phyloP scores from a whole-genome alignment of 2,113 vertebrate species.

The Cyprinus carpio region DNA sequence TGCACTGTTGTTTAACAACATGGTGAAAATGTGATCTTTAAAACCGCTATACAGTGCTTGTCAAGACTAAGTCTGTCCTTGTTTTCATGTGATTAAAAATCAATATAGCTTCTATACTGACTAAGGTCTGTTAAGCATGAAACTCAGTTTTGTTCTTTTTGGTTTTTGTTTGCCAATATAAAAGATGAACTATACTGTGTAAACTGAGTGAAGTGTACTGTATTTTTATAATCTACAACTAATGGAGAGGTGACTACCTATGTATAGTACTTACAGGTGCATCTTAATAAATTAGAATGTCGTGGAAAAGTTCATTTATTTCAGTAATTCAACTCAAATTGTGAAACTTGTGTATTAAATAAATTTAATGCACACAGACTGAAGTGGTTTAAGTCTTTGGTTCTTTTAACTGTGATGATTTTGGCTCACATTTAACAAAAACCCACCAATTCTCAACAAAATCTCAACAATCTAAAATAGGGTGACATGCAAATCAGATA shows the following conservation, averaged over 20 bases:
- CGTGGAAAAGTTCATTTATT: too few species aligned
- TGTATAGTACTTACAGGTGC: neutral
- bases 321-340: too few species aligned
- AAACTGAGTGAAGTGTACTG: neutral
- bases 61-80: neutral
- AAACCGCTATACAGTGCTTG: neutral
- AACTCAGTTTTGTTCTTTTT: neutral
- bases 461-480: too few species aligned
- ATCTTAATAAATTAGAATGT: too few species aligned
- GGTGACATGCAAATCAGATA: too few species aligned
- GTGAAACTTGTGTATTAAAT: too few species aligned
- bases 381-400: too few species aligned
- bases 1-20: neutral
- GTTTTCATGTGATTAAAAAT: neutral
- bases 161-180: neutral
- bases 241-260: neutral
- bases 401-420: too few species aligned
- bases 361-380: too few species aligned
- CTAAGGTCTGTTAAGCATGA: neutral
- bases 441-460: too few species aligned
- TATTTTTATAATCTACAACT: neutral
- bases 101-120: neutral
- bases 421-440: too few species aligned
- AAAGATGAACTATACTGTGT: neutral
- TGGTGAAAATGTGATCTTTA: neutral